Percentiles rank a stretch among this genome's conserved stretches.
Evolutionary conservation across 2,797 vertebrate species (phyloP).

Genomic region (Moxostoma hubbsi): DNA sequence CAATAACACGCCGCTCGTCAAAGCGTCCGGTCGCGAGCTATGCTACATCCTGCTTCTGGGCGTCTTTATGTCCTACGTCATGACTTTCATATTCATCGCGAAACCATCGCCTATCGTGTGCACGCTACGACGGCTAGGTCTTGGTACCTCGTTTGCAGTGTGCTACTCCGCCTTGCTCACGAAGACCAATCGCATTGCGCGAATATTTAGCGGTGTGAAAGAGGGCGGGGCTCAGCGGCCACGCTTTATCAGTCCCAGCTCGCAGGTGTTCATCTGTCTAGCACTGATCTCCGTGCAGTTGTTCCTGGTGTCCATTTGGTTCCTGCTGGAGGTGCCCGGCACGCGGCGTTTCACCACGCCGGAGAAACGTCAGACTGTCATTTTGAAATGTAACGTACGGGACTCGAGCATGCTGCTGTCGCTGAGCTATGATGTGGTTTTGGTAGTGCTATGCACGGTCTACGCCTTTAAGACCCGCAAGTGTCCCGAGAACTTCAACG

Average conservation of each 20-base stretch:
- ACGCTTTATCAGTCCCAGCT: constrained; percentile 96
- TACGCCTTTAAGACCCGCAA: constrained; percentile 99
- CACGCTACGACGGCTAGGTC: constrained; percentile 88
- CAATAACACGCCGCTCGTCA: constrained; percentile 94
- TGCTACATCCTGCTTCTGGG: constrained; percentile 96
- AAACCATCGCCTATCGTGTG: constrained; percentile 96
- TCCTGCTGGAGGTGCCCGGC: constrained; percentile 92
- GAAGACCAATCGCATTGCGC: constrained; percentile 97
- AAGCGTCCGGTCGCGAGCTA: constrained; percentile 94
- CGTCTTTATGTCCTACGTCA: constrained; percentile 93
- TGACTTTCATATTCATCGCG: constrained; percentile 99
- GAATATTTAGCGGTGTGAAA: constrained; percentile 95
- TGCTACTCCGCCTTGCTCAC: constrained; percentile 97
- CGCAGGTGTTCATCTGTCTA: constrained; percentile 97
- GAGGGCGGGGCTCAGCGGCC: constrained; percentile 88
- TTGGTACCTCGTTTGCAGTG: constrained; percentile 95
- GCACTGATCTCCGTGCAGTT: constrained; percentile 95
- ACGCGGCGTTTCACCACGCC: constrained; percentile 91
- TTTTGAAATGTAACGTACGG: constrained; percentile 95
- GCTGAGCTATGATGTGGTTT: constrained; percentile 92
- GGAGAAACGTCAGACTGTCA: constrained; percentile 94
- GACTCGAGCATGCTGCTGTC: constrained; percentile 98
- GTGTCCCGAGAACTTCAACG: constrained; percentile 99
- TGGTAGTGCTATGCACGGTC: constrained; percentile 97
- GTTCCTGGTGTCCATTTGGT: constrained; percentile 92